These are phyloP conservation scores for Dryas iulia DNA, from an alignment of 1,140 invertebrate genomes.

Conservation along the genomic window DNA sequence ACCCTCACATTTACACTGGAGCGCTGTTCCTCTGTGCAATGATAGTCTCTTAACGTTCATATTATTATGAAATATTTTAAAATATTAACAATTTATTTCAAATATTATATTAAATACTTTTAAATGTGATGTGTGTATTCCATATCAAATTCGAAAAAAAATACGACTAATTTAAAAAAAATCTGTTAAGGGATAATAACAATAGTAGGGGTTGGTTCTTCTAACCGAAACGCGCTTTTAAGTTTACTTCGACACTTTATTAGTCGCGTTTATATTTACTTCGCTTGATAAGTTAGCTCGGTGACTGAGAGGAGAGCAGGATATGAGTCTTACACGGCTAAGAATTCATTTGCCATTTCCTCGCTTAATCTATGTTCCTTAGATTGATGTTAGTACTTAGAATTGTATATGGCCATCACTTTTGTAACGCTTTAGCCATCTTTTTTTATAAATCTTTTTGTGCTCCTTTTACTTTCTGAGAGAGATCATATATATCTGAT, in stretches of 20 bases:
- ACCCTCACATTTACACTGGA: too few relatives aligned
- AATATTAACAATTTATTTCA: too few relatives aligned
- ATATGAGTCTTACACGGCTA: slow-evolving; percentile 48
- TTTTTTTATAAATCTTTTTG: background rate
- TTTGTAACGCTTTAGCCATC: background rate
- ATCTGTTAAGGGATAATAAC: background rate
- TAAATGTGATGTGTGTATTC: too few relatives aligned
- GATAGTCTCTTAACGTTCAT: too few relatives aligned
- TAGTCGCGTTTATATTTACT: slow-evolving; percentile 73
- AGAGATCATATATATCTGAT: too few relatives aligned
- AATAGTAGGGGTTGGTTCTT: slow-evolving; percentile 39
- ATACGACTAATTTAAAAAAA: too few relatives aligned
- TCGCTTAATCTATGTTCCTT: slow-evolving; percentile 26
- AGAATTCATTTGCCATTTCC: slow-evolving; percentile 57
- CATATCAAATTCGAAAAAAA: too few relatives aligned
- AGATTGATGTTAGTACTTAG: slow-evolving; percentile 7
- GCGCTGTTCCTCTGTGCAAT: too few relatives aligned
- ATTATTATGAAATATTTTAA: too few relatives aligned
- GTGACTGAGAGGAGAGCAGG: slow-evolving; percentile 58
- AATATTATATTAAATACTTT: too few relatives aligned
- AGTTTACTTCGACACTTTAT: slow-evolving; percentile 74
- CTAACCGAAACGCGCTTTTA: slow-evolving; percentile 59
- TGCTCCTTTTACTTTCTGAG: background rate
- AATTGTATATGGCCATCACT: background rate
- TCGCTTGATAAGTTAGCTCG: slow-evolving; percentile 68